These are phyloP conservation scores for Erynnis tages DNA, from an alignment of 2,888 invertebrate species.

Conservation along the genomic window DNA sequence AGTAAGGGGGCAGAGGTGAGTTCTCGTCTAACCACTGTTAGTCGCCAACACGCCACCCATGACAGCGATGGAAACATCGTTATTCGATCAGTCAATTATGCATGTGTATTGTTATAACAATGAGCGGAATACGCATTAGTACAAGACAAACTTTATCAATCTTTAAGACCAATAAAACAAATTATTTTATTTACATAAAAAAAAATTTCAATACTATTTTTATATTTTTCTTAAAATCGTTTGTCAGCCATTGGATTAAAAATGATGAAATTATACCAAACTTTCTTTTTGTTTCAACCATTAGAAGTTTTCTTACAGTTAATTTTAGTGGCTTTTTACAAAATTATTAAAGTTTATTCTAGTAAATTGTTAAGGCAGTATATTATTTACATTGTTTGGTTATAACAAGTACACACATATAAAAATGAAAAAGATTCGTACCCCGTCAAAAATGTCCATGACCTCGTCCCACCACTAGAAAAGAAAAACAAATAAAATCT, in stretches of 20 bases:
- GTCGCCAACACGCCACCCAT: constrained; percentile 58
- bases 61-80: constrained; percentile 60
- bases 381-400: constrained; percentile 34
- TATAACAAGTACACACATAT: constrained; percentile 61
- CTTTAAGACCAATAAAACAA: background rate
- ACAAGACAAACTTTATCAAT: constrained; percentile 3
- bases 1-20: constrained; percentile 85
- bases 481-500: constrained; percentile 73
- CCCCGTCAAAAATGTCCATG: constrained; percentile 97
- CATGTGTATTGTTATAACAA: constrained; percentile 24
- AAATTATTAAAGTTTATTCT: background rate
- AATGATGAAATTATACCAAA: too few species aligned
- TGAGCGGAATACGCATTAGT: constrained; percentile 9
- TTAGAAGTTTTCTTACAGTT: background rate
- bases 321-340: background rate
- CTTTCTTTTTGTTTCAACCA: too few species aligned
- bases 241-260: too few species aligned
- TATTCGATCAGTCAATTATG: constrained; percentile 46
- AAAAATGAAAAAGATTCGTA: constrained; percentile 83
- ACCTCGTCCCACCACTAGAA: constrained; percentile 98
- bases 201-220: too few species aligned
- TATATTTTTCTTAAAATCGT: too few species aligned
- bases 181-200: background rate
- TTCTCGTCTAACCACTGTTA: constrained; percentile 90
- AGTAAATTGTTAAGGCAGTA: constrained; percentile 20